phyloP scores from a whole-genome alignment of 1,140 invertebrate genomes.

The Temnothorax nylanderi region DNA sequence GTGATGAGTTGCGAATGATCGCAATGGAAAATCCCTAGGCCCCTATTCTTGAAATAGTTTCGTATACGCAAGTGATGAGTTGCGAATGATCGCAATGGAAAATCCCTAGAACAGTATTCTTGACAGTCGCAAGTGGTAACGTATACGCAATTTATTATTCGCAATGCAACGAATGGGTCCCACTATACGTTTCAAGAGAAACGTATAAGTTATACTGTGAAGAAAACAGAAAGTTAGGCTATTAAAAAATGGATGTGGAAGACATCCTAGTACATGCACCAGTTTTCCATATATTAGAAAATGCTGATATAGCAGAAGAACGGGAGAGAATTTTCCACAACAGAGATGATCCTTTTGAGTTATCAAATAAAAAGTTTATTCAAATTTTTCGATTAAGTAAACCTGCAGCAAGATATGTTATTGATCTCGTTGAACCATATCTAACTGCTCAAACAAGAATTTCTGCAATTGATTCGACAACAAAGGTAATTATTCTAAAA shows the following conservation, averaged over 20 bases:
- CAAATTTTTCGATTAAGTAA: not conserved
- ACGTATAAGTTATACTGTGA: not conserved
- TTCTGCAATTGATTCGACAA: not conserved
- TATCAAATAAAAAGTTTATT: not conserved
- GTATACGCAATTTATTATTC: not conserved
- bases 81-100: slow-evolving; percentile 4
- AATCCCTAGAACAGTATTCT: slow-evolving; percentile 12
- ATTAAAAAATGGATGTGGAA: not conserved
- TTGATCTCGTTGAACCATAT: not conserved
- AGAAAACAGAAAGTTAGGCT: too few species aligned
- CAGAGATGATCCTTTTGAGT: not conserved
- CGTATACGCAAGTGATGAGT: too few species aligned
- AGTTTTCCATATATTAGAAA: too few species aligned
- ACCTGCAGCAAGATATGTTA: not conserved
- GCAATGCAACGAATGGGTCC: not conserved
- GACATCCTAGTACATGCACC: too few species aligned
- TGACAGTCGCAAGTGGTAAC: not conserved
- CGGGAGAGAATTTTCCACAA: too few species aligned
- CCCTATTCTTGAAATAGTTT: too few species aligned
- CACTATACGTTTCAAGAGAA: not conserved
- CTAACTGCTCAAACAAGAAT: not conserved
- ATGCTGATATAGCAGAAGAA: too few species aligned
- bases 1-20: too few species aligned
- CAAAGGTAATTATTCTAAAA: not conserved
- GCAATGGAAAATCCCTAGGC: too few species aligned